Conservation (phyloP, 2,888 invertebrate genomes). For the Sceliomorpha sp. region DNA sequence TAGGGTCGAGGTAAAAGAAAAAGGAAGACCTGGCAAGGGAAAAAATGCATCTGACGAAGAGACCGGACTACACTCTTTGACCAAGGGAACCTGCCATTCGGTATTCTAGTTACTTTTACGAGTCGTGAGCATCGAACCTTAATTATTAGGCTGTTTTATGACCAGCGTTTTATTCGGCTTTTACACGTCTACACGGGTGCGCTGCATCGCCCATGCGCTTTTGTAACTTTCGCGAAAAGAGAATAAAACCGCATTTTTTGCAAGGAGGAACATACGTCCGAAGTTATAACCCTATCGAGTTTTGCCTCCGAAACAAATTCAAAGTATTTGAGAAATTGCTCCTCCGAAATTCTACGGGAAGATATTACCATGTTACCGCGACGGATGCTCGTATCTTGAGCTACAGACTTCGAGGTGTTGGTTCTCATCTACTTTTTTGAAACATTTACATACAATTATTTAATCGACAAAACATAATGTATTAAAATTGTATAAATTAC, state of each 20-base stretch:
- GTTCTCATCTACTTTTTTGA: neutral
- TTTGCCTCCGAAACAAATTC: constrained; percentile 41
- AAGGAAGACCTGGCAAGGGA: constrained; percentile 31
- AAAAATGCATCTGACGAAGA: constrained; percentile 41
- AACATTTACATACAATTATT: neutral
- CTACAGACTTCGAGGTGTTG: no score
- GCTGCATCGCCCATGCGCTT: constrained; percentile 29
- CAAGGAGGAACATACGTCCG: constrained; percentile 41
- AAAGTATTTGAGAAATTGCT: constrained; percentile 39
- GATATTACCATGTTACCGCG: no score
- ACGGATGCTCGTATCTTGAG: no score
- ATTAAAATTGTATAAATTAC: constrained; percentile 22
- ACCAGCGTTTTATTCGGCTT: constrained; percentile 51
- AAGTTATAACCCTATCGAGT: constrained; percentile 40
- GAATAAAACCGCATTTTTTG: constrained; percentile 42
- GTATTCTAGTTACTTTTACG: constrained; percentile 64
- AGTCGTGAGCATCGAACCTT: constrained; percentile 71
- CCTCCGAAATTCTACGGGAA: neutral
- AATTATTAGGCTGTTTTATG: constrained; percentile 75
- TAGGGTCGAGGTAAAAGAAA: constrained; percentile 32
- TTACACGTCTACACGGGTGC: constrained; percentile 33
- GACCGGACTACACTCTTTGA: constrained; percentile 43
- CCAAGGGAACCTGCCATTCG: constrained; percentile 30
- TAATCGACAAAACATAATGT: neutral
- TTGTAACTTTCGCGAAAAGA: constrained; percentile 46